Base-by-base conservation (phyloP, 2,113 vertebrate genomes). In the Stomatorhinus ivindoensis region DNA sequence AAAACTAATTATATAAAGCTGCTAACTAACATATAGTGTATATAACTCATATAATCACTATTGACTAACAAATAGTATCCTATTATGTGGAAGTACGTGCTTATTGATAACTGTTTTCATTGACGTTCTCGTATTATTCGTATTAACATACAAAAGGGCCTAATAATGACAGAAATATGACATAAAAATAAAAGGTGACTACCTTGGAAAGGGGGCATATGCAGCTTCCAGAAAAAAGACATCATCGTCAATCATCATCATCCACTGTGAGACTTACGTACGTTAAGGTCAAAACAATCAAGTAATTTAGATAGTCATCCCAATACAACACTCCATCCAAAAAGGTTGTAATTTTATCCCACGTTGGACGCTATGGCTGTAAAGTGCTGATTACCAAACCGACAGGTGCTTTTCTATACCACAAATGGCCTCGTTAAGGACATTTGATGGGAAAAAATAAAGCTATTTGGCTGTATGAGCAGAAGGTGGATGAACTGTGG, bases 291-390 rank as follows among this genome's bases (percentile, higher is more conserved):
- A 44, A 11, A 83, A 47, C 69, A 88, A 76, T 90, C 21, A 82
- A 88, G 86, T 35, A n/a, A 27, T 80, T 87, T 87, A 88, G 44
- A 83, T 84, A 31, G 91, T 91, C 91, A 92, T 93, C 92, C 82
- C 42, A n/a, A 91, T 89, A 92, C 90, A 80, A 61, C 87, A 35
- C 85, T 89, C 83, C 82, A 91, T 93, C 89, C 91, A 48, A n/a
- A 91, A 92, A 90, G 88, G 87, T 24, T 90, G 35, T 55, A 76
- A 55, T 82, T 58, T 93, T 91, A 93, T 93, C 91, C 86, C 89
- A 31, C 86, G 58, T 90, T 93, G 90, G 92, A 92, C 88, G 89
- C 51, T 27, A 88, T 4, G 87, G 42, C 58, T 53, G 82, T 90
- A 90, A 88, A 88, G 89, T 82, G 76, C 87, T 91, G 86, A 87